phyloP scores from a whole-genome alignment of 2,888 invertebrate genomes.

The Trissolcus japonicus region DNA sequence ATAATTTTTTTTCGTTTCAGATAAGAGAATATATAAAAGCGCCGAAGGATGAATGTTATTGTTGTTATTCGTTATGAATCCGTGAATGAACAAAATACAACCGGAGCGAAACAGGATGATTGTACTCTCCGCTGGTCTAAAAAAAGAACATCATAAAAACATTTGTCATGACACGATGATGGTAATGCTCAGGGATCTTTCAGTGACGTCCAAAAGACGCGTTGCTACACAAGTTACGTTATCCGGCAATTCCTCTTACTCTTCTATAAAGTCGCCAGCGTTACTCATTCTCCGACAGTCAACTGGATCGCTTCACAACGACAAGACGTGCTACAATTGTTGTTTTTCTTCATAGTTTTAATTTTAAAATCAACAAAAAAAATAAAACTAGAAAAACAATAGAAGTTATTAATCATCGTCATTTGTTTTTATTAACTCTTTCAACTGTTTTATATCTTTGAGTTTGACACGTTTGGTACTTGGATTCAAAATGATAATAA shows the following conservation, averaged over 20 bases:
- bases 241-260: conserved; percentile 17
- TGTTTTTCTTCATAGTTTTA: not conserved
- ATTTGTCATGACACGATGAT: not conserved
- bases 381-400: not conserved
- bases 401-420: not conserved
- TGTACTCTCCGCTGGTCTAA: too few species aligned
- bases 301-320: conserved; percentile 22
- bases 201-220: not conserved
- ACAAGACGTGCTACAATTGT: conserved; percentile 11
- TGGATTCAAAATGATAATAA: conserved; percentile 15
- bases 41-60: too few species aligned
- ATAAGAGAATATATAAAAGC: too few species aligned
- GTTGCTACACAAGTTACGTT: conserved; percentile 18
- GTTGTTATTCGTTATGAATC: too few species aligned
- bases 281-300: conserved; percentile 30
- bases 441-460: not conserved
- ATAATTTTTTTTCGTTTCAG: too few species aligned
- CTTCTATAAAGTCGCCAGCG: conserved; percentile 39
- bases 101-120: too few species aligned
- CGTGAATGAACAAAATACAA: too few species aligned
- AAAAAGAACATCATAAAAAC: not conserved
- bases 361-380: not conserved
- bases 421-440: not conserved
- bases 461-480: conserved; percentile 2
- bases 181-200: not conserved